Percentiles rank a stretch among this genome's conserved stretches.
Conservation (phyloP, 2,888 invertebrate genomes). For the Leucophenga montana region DNA sequence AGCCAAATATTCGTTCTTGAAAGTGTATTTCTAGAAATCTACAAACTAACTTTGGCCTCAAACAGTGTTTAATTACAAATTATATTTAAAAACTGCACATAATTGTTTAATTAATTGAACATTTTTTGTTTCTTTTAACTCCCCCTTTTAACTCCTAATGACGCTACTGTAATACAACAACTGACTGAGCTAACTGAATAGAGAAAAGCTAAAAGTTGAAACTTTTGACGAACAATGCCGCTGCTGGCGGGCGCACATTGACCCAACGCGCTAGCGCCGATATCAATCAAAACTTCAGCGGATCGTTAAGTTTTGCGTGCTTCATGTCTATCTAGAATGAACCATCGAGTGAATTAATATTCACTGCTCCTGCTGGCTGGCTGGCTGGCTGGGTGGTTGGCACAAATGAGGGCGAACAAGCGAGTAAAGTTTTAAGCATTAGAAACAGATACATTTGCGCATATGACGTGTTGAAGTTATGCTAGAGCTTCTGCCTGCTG, state of each 20-base stretch:
- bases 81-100: too few relatives aligned
- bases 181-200: slow-evolving; percentile 40
- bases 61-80: too few relatives aligned
- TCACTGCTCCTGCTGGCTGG: background rate
- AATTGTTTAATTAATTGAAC: too few relatives aligned
- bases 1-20: too few relatives aligned
- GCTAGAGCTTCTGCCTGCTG: background rate
- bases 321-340: background rate
- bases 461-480: too few relatives aligned
- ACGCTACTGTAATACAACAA: slow-evolving; percentile 36
- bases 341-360: background rate
- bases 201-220: background rate
- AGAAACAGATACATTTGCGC: background rate
- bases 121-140: too few relatives aligned
- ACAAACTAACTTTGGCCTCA: too few relatives aligned
- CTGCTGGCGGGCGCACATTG: slow-evolving; percentile 26
- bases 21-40: too few relatives aligned
- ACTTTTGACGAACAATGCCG: background rate
- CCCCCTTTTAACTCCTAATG: background rate
- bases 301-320: slow-evolving; percentile 43
- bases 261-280: slow-evolving; percentile 30
- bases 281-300: slow-evolving; percentile 48
- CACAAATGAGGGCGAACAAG: slow-evolving; percentile 9
- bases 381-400: background rate
- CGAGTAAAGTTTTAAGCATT: background rate